These are phyloP conservation scores for Myotis brandtii DNA, from an alignment of 2,113 vertebrate genomes.

Conservation along the genomic window DNA sequence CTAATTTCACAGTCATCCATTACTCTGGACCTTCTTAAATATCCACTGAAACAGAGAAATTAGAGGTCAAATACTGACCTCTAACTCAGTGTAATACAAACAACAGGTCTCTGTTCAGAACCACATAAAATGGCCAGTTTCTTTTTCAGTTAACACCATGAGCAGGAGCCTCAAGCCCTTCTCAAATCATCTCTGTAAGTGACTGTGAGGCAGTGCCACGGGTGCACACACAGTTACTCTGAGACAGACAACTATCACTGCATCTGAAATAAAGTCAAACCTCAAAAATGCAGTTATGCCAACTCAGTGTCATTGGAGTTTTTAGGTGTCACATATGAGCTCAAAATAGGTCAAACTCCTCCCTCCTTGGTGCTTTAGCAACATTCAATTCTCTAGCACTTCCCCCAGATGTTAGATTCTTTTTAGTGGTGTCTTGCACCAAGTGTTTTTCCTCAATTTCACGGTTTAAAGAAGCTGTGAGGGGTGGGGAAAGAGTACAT, in stretches of 20 bases:
- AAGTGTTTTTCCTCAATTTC: not conserved
- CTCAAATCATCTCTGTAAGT: not conserved
- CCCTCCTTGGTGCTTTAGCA: not conserved
- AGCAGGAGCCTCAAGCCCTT: not conserved
- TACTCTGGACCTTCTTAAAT: not conserved
- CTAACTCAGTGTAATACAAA: not conserved
- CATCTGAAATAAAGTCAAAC: not conserved
- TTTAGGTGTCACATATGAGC: not conserved
- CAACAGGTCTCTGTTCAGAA: constrained; percentile 15
- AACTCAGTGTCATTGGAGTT: not conserved
- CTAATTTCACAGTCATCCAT: not conserved
- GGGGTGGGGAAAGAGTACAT: not conserved
- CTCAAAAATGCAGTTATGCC: not conserved
- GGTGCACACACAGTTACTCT: not conserved
- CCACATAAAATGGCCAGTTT: not conserved
- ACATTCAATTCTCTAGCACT: constrained; percentile 28
- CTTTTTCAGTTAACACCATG: constrained; percentile 2
- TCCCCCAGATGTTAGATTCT: not conserved
- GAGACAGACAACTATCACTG: not conserved
- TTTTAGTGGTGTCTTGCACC: constrained; percentile 34
- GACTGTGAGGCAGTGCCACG: not conserved
- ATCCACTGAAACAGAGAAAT: constrained; percentile 1
- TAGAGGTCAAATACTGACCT: not conserved
- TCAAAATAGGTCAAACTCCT: not conserved
- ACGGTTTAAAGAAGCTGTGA: constrained; percentile 15